These are phyloP conservation scores for Stenotaenia linearis DNA, from an alignment of 2,888 invertebrate genomes.

Conservation along the genomic window DNA sequence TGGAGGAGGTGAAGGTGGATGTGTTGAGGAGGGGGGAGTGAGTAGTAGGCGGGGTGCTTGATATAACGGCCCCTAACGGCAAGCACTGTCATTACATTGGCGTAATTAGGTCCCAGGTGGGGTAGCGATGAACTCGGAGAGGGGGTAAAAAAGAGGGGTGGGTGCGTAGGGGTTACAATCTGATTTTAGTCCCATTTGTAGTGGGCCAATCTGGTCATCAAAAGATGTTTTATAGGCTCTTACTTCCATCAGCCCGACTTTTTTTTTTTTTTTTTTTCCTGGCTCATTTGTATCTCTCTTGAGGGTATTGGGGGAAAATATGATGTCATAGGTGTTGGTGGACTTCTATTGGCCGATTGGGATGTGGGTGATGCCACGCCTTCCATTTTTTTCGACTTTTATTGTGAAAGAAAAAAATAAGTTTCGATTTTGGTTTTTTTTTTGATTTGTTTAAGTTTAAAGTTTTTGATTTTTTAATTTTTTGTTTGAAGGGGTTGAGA, in stretches of 20 bases:
- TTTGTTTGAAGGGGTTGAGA: neutral
- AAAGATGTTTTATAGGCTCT: slow-evolving; percentile 26
- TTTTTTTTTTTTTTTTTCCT: neutral
- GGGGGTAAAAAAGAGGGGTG: slow-evolving; percentile 15
- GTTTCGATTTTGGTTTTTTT: neutral
- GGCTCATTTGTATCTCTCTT: neutral
- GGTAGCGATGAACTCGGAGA: slow-evolving; percentile 13
- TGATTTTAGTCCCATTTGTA: slow-evolving; percentile 23
- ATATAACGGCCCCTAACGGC: slow-evolving; percentile 30
- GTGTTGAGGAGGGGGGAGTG: neutral
- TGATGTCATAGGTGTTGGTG: slow-evolving; percentile 15
- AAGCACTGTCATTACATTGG: slow-evolving; percentile 29
- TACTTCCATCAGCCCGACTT: neutral
- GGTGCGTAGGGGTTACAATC: slow-evolving; percentile 11
- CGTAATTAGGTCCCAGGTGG: slow-evolving; percentile 26
- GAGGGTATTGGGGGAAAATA: neutral
- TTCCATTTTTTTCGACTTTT: too few species aligned
- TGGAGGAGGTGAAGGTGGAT: slow-evolving; percentile 14
- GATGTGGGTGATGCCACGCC: slow-evolving; percentile 12
- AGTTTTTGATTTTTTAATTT: neutral
- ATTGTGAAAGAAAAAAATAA: too few species aligned
- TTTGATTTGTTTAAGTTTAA: neutral
- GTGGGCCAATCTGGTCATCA: slow-evolving; percentile 23
- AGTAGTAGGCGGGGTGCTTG: slow-evolving; percentile 10
- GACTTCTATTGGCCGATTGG: neutral